Evolutionary conservation across 2,888 invertebrate species (phyloP).

Genomic region (Tolmerus cingulatus): DNA sequence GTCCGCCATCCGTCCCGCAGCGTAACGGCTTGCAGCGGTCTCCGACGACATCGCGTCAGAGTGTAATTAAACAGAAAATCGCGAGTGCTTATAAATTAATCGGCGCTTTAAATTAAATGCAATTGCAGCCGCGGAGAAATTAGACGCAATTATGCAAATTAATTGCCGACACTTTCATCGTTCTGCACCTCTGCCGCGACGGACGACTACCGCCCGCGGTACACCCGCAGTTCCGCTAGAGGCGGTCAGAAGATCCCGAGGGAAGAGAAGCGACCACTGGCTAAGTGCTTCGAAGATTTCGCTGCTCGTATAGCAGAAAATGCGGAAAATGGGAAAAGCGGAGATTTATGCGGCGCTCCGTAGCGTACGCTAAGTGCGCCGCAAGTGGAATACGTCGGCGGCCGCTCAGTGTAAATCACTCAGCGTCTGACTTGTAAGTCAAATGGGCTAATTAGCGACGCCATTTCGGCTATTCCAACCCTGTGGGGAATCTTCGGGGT

Average conservation of each 20-base stretch:
- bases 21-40: background rate
- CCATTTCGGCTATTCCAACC: slow-evolving; percentile 42
- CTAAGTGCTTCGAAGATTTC: slow-evolving; percentile 25
- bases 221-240: slow-evolving; percentile 21
- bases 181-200: slow-evolving; percentile 43
- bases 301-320: slow-evolving; percentile 16
- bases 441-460: slow-evolving; percentile 49
- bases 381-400: slow-evolving; percentile 41
- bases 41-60: slow-evolving; percentile 17
- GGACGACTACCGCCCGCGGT: slow-evolving; percentile 18
- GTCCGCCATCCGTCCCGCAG: background rate
- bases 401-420: slow-evolving; percentile 42
- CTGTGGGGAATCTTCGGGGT: slow-evolving; percentile 29
- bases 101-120: slow-evolving; percentile 48
- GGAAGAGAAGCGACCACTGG: background rate
- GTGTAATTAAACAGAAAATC: slow-evolving; percentile 40
- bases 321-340: slow-evolving; percentile 20
- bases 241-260: background rate
- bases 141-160: slow-evolving; percentile 50
- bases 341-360: slow-evolving; percentile 46
- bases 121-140: slow-evolving; percentile 45
- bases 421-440: slow-evolving; percentile 40
- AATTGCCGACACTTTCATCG: slow-evolving; percentile 50
- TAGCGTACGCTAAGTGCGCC: background rate
- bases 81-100: slow-evolving; percentile 47